Percentiles rank a stretch among this genome's conserved stretches.
These are phyloP conservation scores for Crax fasciolata DNA, from an alignment of 2,797 vertebrate species.

Conservation along the genomic window DNA sequence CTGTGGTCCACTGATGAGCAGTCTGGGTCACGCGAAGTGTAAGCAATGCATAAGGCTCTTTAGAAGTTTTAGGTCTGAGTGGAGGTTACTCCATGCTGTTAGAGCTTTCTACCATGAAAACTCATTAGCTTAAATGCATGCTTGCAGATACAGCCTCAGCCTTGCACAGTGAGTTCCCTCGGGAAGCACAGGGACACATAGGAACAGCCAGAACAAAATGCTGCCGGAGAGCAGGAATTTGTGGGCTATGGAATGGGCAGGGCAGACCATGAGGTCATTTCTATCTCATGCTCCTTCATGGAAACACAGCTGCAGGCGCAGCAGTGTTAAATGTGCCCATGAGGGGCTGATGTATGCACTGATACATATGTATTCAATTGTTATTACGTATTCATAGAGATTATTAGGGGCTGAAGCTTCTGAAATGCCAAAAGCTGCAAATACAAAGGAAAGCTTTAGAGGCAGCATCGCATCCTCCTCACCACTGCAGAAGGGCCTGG, in stretches of 20 bases:
- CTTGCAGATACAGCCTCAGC: not conserved
- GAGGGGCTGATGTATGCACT: not conserved
- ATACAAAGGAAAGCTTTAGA: not conserved
- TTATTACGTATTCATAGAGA: not conserved
- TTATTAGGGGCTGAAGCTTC: not conserved
- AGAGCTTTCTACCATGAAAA: not conserved
- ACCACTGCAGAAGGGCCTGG: not conserved
- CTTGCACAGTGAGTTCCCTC: not conserved
- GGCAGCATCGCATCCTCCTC: not conserved
- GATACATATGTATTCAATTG: not conserved
- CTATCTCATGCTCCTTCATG: not conserved
- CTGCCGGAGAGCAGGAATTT: not conserved
- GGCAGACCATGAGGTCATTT: not conserved
- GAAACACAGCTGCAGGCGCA: not conserved
- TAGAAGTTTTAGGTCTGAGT: not conserved
- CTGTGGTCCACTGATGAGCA: fast-evolving
- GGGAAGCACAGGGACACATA: not conserved
- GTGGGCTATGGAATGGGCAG: not conserved
- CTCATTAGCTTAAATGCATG: not conserved
- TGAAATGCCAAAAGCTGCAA: not conserved
- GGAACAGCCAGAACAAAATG: not conserved
- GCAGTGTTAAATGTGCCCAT: not conserved
- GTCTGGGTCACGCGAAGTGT: not conserved
- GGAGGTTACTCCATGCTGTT: not conserved
- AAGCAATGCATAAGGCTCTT: not conserved